These are phyloP conservation scores for Paramormyrops kingsleyae DNA, from an alignment of 2,113 vertebrate genomes.

Conservation along the genomic window DNA sequence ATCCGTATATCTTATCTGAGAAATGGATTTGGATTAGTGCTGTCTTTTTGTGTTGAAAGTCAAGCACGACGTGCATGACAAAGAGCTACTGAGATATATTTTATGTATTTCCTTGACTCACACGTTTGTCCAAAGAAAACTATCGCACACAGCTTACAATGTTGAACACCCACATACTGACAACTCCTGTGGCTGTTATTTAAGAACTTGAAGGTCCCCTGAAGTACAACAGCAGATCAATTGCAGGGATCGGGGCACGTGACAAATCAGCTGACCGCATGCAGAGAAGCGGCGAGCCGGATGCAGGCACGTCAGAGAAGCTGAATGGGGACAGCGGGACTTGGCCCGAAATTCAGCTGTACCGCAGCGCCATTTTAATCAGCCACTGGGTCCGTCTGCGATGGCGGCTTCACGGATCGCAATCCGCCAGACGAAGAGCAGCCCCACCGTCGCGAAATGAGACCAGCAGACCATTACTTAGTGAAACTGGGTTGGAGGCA, in stretches of 20 bases:
- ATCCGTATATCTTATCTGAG: neutral
- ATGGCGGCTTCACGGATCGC: neutral
- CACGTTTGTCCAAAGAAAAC: neutral
- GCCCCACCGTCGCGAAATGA: neutral
- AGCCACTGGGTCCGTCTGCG: neutral
- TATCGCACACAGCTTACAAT: neutral
- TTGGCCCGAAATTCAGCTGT: neutral
- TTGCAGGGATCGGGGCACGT: neutral
- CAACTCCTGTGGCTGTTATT: neutral
- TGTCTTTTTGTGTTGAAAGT: neutral
- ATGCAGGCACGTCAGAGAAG: neutral
- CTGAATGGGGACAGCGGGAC: neutral
- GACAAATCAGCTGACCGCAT: neutral
- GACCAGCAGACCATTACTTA: constrained; percentile 1
- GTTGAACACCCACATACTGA: neutral
- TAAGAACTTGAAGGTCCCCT: neutral
- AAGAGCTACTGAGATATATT: neutral
- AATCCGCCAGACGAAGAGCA: neutral
- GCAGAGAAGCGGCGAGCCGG: neutral
- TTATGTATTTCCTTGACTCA: neutral
- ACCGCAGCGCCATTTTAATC: neutral
- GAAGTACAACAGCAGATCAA: neutral
- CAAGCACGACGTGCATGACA: neutral
- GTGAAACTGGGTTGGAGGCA: neutral
- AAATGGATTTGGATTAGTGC: neutral